These are phyloP conservation scores for Hydrocynus forskahlii DNA, from an alignment of 2,797 vertebrate species.

Conservation along the genomic window DNA sequence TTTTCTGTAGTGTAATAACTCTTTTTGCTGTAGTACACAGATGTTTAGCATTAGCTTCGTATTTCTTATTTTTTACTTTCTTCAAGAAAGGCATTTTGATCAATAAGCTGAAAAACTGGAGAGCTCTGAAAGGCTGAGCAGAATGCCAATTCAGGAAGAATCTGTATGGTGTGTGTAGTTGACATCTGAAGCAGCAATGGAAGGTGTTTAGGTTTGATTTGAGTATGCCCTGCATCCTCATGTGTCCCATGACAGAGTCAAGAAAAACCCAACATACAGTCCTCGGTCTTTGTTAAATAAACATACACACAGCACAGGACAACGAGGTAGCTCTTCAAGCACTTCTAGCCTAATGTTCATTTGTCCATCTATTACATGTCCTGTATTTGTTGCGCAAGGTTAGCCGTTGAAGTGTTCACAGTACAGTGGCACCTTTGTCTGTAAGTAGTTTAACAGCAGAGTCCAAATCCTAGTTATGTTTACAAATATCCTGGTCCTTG, in stretches of 20 bases:
- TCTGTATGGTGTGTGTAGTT: conserved; percentile 37
- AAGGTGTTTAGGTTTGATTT: conserved; percentile 51
- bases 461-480: conserved; percentile 32
- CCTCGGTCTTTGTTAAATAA: conserved; percentile 27
- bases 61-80: background rate
- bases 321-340: conserved; percentile 7
- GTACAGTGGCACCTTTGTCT: conserved; percentile 16
- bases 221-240: conserved; percentile 37
- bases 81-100: background rate
- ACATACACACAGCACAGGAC: conserved; percentile 26
- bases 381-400: conserved; percentile 12
- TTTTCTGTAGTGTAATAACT: background rate
- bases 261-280: conserved; percentile 46
- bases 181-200: conserved; percentile 38
- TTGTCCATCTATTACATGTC: background rate
- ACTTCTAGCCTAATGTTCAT: conserved; percentile 12
- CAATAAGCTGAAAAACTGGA: conserved; percentile 23
- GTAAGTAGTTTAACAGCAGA: conserved; percentile 4
- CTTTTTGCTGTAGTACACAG: background rate
- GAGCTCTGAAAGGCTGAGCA: conserved; percentile 42
- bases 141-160: background rate
- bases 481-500: conserved; percentile 42
- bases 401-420: conserved; percentile 6
- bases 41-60: background rate
- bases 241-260: conserved; percentile 50